Base-by-base conservation (phyloP, 2,113 vertebrate species). In the Lates calcarifer region DNA sequence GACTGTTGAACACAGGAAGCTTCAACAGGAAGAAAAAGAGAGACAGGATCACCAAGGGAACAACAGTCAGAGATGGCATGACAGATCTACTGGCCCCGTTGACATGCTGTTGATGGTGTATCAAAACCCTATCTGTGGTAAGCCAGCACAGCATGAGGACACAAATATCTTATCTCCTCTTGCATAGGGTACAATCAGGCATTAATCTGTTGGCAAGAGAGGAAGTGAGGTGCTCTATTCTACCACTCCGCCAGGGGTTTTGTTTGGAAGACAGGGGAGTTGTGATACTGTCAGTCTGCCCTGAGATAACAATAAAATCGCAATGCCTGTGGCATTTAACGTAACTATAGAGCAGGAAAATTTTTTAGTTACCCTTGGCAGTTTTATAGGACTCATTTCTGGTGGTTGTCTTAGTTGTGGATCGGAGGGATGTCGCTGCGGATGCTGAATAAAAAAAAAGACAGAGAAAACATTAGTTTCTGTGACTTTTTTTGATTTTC, bases 181-280 rank as follows among this genome's bases (percentile, higher is more conserved):
- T 81, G 83, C 84, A 85, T 80, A 71, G 78, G 67, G 69, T 63
- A 84, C 81, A 89, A 90, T 90, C 75, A 68, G 86, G 31, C 84
- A 89, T 89, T 84, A 91, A 92, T 92, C 88, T 90, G 81, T 37
- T 62, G 63, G 79, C 62, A 82, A 84, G 41, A 86, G 78, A 82
- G 85, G 81, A 82, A 83, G 77, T 78, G 66, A 83, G 83, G 72
- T 37, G 57, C 35, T 89, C 64, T 89, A 37, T 90, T 90, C 83
- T 83, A 55, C 69, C 77, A 53, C 65, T 85, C 63, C 6, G 24
- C 88, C 47, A 31, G 66, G 78, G 74, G 80, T 83, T 90, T 91
- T 85, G 87, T 90, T 85, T 77, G 63, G 69, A 83, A 83, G 89
- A 78, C 57, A 15, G 87, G 87, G 87, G 79, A 89, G 89, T 85